Conservation (phyloP, 2,888 invertebrate genomes). For the Euphydryas editha region DNA sequence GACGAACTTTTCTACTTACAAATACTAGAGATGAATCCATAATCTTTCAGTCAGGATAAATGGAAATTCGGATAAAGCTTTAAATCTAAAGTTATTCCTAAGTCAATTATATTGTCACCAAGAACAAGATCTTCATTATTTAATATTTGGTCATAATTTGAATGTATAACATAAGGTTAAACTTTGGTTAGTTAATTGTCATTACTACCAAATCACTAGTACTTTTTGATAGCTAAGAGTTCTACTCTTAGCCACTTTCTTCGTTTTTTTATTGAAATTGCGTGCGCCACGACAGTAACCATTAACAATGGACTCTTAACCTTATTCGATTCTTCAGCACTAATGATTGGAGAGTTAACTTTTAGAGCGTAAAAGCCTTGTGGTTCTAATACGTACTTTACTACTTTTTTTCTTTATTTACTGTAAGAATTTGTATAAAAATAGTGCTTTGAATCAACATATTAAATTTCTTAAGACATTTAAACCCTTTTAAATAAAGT, state of each 20-base stretch:
- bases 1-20: too few relatives aligned
- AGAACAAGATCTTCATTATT: too few relatives aligned
- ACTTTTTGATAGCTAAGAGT: neutral
- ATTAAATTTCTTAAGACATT: too few relatives aligned
- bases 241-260: neutral
- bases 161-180: neutral
- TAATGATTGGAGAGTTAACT: constrained; percentile 9
- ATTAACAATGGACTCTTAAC: constrained; percentile 19
- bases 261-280: constrained; percentile 21
- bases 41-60: too few relatives aligned
- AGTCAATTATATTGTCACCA: too few relatives aligned
- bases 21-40: too few relatives aligned
- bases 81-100: too few relatives aligned
- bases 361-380: constrained; percentile 8
- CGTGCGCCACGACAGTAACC: constrained; percentile 20
- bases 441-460: too few relatives aligned
- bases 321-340: constrained; percentile 15
- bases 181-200: neutral
- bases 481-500: too few relatives aligned
- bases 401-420: neutral
- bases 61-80: too few relatives aligned
- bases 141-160: too few relatives aligned
- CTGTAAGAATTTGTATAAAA: neutral
- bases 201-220: neutral
- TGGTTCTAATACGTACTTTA: neutral